These are phyloP conservation scores for Cydia strobilella DNA, from an alignment of 1,140 invertebrate species.

Conservation along the genomic window DNA sequence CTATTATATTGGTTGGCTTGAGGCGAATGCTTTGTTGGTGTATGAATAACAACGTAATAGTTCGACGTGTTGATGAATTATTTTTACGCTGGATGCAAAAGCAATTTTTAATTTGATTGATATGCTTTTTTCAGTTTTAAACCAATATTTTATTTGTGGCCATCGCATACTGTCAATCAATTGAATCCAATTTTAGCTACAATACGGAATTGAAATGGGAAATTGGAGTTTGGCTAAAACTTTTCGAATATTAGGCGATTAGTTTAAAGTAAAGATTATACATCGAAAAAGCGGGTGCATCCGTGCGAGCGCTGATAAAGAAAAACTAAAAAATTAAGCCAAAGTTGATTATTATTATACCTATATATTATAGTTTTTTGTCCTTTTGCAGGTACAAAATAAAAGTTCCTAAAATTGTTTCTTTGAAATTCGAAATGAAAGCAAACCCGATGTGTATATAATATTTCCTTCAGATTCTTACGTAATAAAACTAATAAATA, in stretches of 20 bases:
- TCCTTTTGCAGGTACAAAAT: too few relatives aligned
- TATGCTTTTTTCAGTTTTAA: neutral
- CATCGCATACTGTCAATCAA: neutral
- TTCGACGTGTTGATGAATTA: neutral
- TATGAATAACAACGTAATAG: neutral
- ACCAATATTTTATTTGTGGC: conserved; percentile 2
- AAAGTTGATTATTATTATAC: too few relatives aligned
- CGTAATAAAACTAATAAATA: too few relatives aligned
- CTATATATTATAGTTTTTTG: too few relatives aligned
- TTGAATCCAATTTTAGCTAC: neutral
- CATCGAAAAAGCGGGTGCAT: too few relatives aligned
- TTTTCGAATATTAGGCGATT: neutral
- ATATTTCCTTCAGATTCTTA: too few relatives aligned
- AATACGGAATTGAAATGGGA: neutral
- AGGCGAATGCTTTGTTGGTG: neutral
- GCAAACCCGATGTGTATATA: too few relatives aligned
- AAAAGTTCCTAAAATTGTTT: too few relatives aligned
- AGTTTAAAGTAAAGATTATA: too few relatives aligned
- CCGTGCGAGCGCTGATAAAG: too few relatives aligned
- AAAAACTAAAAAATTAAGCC: too few relatives aligned
- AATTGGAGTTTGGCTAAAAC: neutral
- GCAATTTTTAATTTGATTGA: conserved; percentile 17
- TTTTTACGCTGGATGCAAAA: conserved; percentile 11
- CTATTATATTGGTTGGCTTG: neutral
- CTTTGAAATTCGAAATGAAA: too few relatives aligned